A percentile compares a stretch with the other conserved stretches of the same genome.
phyloP scores from a whole-genome alignment of 1,140 invertebrate species.

The Ceratina calcarata region DNA sequence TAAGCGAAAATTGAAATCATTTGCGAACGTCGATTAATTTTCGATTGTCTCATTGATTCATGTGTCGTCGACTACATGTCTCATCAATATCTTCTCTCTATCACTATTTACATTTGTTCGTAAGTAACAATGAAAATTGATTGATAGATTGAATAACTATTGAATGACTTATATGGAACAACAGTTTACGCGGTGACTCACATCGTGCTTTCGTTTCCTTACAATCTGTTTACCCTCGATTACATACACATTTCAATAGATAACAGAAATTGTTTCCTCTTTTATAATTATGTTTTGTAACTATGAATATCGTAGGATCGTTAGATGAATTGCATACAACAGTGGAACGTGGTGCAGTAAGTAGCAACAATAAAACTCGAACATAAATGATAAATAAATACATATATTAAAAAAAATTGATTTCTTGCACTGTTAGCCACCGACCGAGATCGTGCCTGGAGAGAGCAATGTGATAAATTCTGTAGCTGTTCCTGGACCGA shows the following conservation, averaged over 20 bases:
- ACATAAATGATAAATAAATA: neutral
- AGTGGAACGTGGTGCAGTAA: constrained; percentile 29
- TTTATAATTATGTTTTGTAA: neutral
- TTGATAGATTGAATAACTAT: neutral
- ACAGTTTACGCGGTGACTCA: neutral
- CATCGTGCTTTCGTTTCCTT: neutral
- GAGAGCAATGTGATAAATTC: constrained; percentile 65
- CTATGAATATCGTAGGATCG: neutral
- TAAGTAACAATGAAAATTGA: too few relatives aligned
- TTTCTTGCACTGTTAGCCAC: constrained; percentile 38
- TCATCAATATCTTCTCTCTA: neutral
- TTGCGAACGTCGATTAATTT: too few relatives aligned
- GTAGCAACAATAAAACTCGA: neutral
- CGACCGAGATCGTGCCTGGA: constrained; percentile 60
- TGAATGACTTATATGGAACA: neutral
- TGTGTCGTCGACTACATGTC: neutral
- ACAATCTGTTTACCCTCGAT: neutral
- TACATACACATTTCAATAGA: neutral
- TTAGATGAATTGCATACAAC: constrained; percentile 7
- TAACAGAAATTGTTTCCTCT: neutral
- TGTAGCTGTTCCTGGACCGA: constrained; percentile 56
- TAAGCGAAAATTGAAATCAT: too few relatives aligned
- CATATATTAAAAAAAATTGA: neutral
- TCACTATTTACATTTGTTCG: too few relatives aligned
- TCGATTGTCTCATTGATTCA: too few relatives aligned